These are phyloP conservation scores for Agrochola lota DNA, from an alignment of 2,888 invertebrate genomes.

Conservation along the genomic window DNA sequence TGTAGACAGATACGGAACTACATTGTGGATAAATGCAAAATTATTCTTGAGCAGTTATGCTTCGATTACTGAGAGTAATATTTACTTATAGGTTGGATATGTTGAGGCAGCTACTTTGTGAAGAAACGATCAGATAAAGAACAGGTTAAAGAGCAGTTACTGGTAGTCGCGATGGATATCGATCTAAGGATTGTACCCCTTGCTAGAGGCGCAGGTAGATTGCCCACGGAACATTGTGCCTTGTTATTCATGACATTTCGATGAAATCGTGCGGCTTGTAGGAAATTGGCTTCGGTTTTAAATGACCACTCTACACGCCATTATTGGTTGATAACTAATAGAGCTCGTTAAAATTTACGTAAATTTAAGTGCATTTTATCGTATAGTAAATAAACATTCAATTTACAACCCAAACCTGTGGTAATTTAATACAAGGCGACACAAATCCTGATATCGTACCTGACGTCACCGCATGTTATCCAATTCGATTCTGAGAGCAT, in stretches of 20 bases:
- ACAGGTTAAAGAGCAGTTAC: slow-evolving; percentile 66
- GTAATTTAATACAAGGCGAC: slow-evolving; percentile 7
- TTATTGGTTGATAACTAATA: slow-evolving; percentile 22
- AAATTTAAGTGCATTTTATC: slow-evolving; percentile 20
- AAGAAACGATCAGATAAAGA: slow-evolving; percentile 69
- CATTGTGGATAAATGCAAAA: slow-evolving; percentile 33
- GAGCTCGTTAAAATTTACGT: slow-evolving; percentile 22
- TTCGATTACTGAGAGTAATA: slow-evolving; percentile 38
- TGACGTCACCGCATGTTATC: slow-evolving; percentile 45
- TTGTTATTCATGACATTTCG: slow-evolving; percentile 55
- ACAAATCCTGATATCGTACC: slow-evolving; percentile 21
- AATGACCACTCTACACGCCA: slow-evolving; percentile 34
- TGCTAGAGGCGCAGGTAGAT: slow-evolving; percentile 54
- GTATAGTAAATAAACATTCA: slow-evolving; percentile 15
- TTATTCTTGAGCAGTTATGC: slow-evolving; percentile 46
- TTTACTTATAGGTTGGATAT: slow-evolving; percentile 46
- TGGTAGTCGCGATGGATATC: slow-evolving; percentile 67
- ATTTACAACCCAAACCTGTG: background rate
- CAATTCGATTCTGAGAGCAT: slow-evolving; percentile 53
- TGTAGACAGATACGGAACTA: slow-evolving; percentile 43
- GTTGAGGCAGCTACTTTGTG: slow-evolving; percentile 52
- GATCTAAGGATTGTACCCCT: slow-evolving; percentile 61
- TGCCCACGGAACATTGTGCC: slow-evolving; percentile 33
- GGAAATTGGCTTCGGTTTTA: slow-evolving; percentile 34
- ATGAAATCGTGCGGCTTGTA: slow-evolving; percentile 44